Conservation (phyloP, 2,888 invertebrate genomes). For the Agrilus biguttatus region DNA sequence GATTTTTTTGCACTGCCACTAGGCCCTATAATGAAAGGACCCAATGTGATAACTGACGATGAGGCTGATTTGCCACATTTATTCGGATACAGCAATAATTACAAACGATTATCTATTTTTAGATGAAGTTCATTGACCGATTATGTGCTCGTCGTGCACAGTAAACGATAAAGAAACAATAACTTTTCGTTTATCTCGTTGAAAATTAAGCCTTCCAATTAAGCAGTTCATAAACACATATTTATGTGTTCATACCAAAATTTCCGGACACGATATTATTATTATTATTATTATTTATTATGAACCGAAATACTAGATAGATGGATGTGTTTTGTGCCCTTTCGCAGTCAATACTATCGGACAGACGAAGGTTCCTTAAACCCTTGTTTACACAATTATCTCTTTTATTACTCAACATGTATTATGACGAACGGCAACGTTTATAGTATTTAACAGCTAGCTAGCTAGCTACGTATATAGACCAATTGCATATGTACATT, state of each 20-base stretch:
- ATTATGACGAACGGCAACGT: no score
- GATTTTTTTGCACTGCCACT: no score
- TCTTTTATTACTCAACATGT: background rate
- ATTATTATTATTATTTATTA: background rate
- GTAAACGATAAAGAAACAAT: conserved; percentile 18
- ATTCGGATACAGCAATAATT: conserved; percentile 5
- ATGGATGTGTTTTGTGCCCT: background rate
- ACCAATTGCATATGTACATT: no score
- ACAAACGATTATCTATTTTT: conserved; percentile 21
- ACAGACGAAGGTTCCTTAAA: background rate
- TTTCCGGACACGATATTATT: conserved; percentile 2
- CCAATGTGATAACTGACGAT: no score
- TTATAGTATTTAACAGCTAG: no score
- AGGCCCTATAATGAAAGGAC: no score
- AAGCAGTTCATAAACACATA: conserved; percentile 2
- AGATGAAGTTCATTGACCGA: conserved; percentile 29
- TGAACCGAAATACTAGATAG: background rate
- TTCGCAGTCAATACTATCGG: background rate
- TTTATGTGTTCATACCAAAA: conserved; percentile 3
- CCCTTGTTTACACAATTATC: background rate
- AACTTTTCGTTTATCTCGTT: conserved; percentile 13
- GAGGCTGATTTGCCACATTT: no score
- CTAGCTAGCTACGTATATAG: no score
- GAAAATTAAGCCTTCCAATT: conserved; percentile 11
- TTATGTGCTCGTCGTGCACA: conserved; percentile 15